Evolutionary conservation across 2,888 invertebrate genomes (phyloP).

Genomic region (Aspidiotus rigidus): DNA sequence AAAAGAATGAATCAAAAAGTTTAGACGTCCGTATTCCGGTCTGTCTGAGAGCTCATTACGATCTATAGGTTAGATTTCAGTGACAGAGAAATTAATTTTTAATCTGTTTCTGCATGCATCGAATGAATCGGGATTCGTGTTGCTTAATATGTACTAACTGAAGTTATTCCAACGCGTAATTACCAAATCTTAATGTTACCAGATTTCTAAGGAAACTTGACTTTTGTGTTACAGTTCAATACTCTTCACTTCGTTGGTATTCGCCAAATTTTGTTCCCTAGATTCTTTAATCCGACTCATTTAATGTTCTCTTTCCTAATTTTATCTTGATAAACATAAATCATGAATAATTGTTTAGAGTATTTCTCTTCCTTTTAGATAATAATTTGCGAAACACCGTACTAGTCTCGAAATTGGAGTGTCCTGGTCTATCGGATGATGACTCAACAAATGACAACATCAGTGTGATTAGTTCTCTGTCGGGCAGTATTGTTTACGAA

Average conservation of each 20-base stretch:
- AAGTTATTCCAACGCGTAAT: too few relatives aligned
- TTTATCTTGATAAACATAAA: background rate
- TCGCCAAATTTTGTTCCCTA: background rate
- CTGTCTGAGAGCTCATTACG: too few relatives aligned
- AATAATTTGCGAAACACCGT: conserved; percentile 7
- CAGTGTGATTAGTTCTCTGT: conserved; percentile 68
- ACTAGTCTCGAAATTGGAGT: conserved; percentile 14
- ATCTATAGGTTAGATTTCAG: too few relatives aligned
- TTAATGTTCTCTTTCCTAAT: background rate
- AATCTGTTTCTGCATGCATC: background rate
- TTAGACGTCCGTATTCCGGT: too few relatives aligned
- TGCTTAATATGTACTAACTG: too few relatives aligned
- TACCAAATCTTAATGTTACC: too few relatives aligned
- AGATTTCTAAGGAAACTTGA: too few relatives aligned
- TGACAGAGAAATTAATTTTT: background rate
- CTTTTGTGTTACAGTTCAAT: background rate
- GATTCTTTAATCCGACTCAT: background rate
- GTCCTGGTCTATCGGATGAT: conserved; percentile 52
- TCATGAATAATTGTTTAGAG: background rate
- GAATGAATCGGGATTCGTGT: too few relatives aligned
- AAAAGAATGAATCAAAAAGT: too few relatives aligned
- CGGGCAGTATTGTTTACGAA: conserved; percentile 62
- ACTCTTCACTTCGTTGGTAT: background rate
- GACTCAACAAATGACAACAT: conserved; percentile 71
- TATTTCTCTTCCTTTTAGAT: background rate